Conservation (phyloP, 2,113 vertebrate species). For the Gavia stellata region DNA sequence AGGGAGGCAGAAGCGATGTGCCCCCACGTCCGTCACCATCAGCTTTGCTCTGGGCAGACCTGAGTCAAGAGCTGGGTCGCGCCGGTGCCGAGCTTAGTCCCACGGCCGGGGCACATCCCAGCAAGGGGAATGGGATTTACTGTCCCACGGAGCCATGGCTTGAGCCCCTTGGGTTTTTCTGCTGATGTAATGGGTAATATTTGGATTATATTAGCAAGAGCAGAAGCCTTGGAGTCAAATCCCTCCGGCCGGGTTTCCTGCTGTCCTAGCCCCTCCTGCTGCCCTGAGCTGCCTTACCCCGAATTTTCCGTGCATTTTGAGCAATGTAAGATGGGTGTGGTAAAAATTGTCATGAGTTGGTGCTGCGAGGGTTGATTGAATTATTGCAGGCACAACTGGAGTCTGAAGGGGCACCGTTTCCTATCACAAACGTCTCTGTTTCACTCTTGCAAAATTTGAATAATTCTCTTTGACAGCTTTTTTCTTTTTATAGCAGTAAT, state of each 20-base stretch:
- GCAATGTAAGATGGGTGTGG: not conserved
- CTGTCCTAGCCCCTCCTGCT: not conserved
- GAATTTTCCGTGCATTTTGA: not conserved
- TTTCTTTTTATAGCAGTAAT: conserved; percentile 31
- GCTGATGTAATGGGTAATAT: not conserved
- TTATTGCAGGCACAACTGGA: not conserved
- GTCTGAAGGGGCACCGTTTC: not conserved
- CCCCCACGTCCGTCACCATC: not conserved
- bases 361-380: not conserved
- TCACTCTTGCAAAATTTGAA: not conserved
- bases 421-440: not conserved
- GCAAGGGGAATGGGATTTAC: not conserved
- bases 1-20: not conserved
- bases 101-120: not conserved
- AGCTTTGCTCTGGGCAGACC: not conserved
- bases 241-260: not conserved
- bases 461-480: not conserved
- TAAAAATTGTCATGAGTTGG: not conserved
- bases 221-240: not conserved
- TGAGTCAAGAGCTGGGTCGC: not conserved
- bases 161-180: not conserved
- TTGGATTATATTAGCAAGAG: not conserved
- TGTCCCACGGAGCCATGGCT: too few relatives aligned
- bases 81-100: not conserved
- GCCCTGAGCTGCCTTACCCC: accelerated